phyloP scores from a whole-genome alignment of 1,140 invertebrate species.

The Apolygus lucorum region DNA sequence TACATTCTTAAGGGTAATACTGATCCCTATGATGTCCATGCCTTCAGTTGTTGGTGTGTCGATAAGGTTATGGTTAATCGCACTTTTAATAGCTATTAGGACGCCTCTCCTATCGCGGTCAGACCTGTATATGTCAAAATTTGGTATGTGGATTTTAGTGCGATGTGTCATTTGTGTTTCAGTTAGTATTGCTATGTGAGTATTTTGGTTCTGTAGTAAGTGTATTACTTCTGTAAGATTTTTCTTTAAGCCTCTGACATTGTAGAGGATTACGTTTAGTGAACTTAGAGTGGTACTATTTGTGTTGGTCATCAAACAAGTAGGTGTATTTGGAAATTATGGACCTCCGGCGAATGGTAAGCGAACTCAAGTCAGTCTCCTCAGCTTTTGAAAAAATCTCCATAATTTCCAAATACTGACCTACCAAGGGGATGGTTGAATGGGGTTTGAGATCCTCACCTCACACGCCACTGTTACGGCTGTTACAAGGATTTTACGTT shows the following conservation, averaged over 20 bases:
- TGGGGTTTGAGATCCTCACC: no score
- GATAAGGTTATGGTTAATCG: not conserved
- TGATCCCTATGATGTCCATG: not conserved
- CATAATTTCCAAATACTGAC: no score
- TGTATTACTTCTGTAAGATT: not conserved
- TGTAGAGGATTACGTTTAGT: not conserved
- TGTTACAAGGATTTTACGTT: no score
- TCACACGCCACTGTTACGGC: no score
- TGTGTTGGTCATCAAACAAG: not conserved
- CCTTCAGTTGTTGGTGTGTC: not conserved
- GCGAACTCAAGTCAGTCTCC: no score
- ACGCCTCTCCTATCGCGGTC: not conserved
- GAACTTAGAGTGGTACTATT: not conserved
- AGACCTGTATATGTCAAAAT: not conserved
- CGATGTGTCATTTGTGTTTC: not conserved
- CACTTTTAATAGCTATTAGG: not conserved
- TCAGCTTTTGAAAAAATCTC: no score
- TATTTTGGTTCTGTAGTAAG: not conserved
- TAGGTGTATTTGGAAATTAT: not conserved
- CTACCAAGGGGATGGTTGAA: no score
- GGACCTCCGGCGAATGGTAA: no score
- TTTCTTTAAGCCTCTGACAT: conserved; percentile 9
- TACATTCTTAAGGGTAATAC: not conserved
- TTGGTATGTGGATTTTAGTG: not conserved
- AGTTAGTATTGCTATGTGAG: not conserved